A percentile compares a stretch with the other conserved stretches of the same genome.
These are phyloP conservation scores for Hoplodrina blanda DNA, from an alignment of 2,888 invertebrate genomes.

Conservation along the genomic window DNA sequence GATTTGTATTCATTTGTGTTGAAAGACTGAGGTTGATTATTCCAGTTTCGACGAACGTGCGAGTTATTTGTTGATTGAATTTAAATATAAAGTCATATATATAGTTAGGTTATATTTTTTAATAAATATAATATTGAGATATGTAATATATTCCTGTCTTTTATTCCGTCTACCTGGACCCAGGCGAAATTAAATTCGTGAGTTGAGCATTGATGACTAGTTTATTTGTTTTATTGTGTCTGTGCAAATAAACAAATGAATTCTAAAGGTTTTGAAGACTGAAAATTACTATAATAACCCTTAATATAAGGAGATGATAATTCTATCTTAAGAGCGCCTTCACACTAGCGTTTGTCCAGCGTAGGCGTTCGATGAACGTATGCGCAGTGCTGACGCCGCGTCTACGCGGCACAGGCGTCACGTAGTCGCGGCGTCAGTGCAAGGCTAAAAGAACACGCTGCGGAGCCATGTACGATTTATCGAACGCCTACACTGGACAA, in stretches of 20 bases:
- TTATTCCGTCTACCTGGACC: constrained; percentile 50
- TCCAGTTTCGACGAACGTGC: constrained; percentile 89
- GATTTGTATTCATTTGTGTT: constrained; percentile 86
- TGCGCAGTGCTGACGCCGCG: too few species aligned
- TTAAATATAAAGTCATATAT: constrained; percentile 91
- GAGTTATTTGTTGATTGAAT: constrained; percentile 90
- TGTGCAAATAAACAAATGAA: constrained; percentile 6
- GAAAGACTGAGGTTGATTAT: constrained; percentile 90
- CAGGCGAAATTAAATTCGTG: not conserved
- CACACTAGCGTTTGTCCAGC: too few species aligned
- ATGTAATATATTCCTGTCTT: constrained; percentile 86
- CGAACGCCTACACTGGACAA: too few species aligned
- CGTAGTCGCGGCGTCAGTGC: too few species aligned
- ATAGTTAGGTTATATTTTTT: constrained; percentile 91
- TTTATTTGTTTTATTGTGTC: constrained; percentile 48
- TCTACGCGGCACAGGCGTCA: too few species aligned
- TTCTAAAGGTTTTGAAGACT: constrained; percentile 2
- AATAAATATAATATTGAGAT: constrained; percentile 91
- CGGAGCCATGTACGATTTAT: too few species aligned
- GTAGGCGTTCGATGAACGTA: too few species aligned
- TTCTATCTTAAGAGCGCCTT: constrained; percentile 16
- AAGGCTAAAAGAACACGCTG: too few species aligned
- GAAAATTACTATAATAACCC: constrained; percentile 32
- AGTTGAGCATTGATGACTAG: constrained; percentile 64
- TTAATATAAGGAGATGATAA: constrained; percentile 59